Evolutionary conservation across 2,888 invertebrate genomes (phyloP).

Genomic region (Linnaemya vulpina): DNA sequence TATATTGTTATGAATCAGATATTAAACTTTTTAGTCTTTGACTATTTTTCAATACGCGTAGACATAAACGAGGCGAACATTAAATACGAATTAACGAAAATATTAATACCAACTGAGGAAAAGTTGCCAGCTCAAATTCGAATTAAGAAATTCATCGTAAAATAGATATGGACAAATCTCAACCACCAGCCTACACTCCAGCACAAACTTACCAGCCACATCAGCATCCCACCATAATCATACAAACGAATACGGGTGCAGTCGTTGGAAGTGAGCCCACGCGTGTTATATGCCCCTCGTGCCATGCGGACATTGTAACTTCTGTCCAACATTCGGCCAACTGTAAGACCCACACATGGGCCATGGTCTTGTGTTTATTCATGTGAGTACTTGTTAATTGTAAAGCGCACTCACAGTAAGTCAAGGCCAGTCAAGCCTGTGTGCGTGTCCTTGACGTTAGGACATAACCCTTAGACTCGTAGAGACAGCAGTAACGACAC

Average conservation of each 20-base stretch:
- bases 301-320: constrained; percentile 83
- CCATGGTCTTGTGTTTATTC: constrained; percentile 78
- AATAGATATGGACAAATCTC: constrained; percentile 56
- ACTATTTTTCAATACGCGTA: constrained; percentile 13
- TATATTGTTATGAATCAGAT: constrained; percentile 2
- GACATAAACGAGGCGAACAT: constrained; percentile 5
- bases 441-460: too few species aligned
- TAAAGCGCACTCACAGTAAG: too few species aligned
- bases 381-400: constrained; percentile 75
- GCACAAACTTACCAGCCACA: constrained; percentile 77
- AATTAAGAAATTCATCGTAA: neutral
- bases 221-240: constrained; percentile 77
- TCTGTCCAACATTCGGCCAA: constrained; percentile 80
- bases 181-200: constrained; percentile 79
- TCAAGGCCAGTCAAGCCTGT: too few species aligned
- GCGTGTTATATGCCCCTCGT: constrained; percentile 83
- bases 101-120: neutral
- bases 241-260: constrained; percentile 76
- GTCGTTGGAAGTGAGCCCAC: constrained; percentile 76
- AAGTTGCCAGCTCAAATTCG: neutral
- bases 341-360: constrained; percentile 80
- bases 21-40: constrained; percentile 28
- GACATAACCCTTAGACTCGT: too few species aligned
- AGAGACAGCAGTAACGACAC: too few species aligned
- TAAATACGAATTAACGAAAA: neutral